Base-by-base conservation (phyloP, 2,797 vertebrate species). In the Onychomys arenicola region DNA sequence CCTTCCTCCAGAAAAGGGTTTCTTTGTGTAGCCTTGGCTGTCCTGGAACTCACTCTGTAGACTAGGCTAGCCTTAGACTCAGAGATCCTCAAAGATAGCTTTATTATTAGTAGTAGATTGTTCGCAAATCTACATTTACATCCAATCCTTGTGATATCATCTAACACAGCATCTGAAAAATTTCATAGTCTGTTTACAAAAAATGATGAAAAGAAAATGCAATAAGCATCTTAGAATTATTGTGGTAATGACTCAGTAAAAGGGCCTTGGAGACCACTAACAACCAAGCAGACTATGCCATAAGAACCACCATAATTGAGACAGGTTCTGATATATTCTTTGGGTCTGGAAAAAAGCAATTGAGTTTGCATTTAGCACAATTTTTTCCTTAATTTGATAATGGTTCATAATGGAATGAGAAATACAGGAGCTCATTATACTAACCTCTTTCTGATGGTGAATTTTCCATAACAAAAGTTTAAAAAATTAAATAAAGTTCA, bases 381-480 rank as follows among this genome's bases (percentile, higher is more conserved):
- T 57, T 19, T 71, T 89, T 84, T 34, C 27, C 57, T 93, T 75
- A 91, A 97, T 90, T 90, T 94, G 65, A 83, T 85, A 80, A 63
- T 90, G 21, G 6, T 88, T 94, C 57, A 71, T 78, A 76, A 27
- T 89, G n/a, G 4, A 90, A 73, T 89, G 14, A 57, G 27, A 10
- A 91, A 5, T 73, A 25, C 17, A 83, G 57, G 32, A 17, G 9
- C 46, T 89, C 46, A 91, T 95, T 85, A 81, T 78, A 37, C 34
- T 65, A 67, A 77, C 61, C 61, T 67, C 14, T 90, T 95, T 78
- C n/a, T 81, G 49, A 75, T 88, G 90, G 88, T 95, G 78, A 89
- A 13, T 89, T 94, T 93, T 69, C 27, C 59, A 88, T 73, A 92
- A 87, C 59, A 90, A 65, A 81, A 89, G 13, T n/a, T 57, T 81